phyloP scores from a whole-genome alignment of 2,797 vertebrate genomes.

The Odontamblyopus lacepedii region DNA sequence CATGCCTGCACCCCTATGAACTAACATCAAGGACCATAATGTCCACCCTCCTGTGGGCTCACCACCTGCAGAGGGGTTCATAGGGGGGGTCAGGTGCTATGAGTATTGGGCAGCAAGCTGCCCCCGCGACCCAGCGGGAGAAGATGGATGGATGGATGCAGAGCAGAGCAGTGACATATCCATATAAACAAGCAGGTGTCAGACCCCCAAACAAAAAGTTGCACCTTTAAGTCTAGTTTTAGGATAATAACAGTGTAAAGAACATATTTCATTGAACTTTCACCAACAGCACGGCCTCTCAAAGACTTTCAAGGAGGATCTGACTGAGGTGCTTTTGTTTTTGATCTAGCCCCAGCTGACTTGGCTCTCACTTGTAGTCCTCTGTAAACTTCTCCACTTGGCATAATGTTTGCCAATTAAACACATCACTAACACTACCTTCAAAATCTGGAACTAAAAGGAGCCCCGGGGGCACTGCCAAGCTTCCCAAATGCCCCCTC shows the following conservation, averaged over 20 bases:
- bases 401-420: slow-evolving; percentile 58
- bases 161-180: no score
- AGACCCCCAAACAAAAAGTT: no score
- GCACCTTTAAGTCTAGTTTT: slow-evolving; percentile 21
- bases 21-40: no score
- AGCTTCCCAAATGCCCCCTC: slow-evolving; percentile 8
- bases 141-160: no score
- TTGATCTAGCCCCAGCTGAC: slow-evolving; percentile 53
- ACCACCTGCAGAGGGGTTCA: no score
- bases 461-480: not conserved
- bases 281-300: slow-evolving; percentile 33
- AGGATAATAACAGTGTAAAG: slow-evolving; percentile 42
- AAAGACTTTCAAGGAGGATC: slow-evolving; percentile 42
- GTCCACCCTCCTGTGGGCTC: no score
- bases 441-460: slow-evolving; percentile 37
- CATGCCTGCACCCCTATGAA: no score
- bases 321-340: slow-evolving; percentile 32
- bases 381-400: slow-evolving; percentile 54
- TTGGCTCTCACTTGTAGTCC: slow-evolving; percentile 47
- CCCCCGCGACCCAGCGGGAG: no score
- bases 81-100: no score
- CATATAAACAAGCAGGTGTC: no score
- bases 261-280: slow-evolving; percentile 42
- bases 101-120: no score
- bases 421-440: slow-evolving; percentile 37